These are phyloP conservation scores for Charina bottae DNA, from an alignment of 2,113 vertebrate genomes.

Conservation along the genomic window DNA sequence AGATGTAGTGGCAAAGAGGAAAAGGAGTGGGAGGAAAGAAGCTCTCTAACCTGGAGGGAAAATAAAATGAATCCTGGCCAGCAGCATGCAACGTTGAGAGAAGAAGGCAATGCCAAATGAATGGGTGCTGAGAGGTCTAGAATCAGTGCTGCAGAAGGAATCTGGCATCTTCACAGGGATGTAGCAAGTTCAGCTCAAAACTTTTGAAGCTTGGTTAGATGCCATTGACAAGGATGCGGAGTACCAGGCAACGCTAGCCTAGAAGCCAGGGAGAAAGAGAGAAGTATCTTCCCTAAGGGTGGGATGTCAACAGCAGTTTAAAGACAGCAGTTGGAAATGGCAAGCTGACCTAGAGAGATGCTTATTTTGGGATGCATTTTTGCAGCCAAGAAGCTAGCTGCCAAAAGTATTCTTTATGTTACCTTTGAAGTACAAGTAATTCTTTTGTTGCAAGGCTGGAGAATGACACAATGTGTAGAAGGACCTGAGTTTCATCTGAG, in stretches of 20 bases:
- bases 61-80: no score
- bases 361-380: background rate
- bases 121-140: no score
- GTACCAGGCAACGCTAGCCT: background rate
- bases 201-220: background rate
- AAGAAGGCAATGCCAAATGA: no score
- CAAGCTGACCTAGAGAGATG: background rate
- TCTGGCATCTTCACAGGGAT: background rate
- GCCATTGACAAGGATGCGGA: background rate
- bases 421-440: background rate
- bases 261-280: background rate
- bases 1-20: no score
- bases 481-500: background rate
- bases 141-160: background rate
- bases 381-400: background rate
- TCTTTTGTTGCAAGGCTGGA: background rate
- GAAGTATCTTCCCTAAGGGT: background rate
- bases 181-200: background rate
- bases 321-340: background rate
- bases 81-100: no score
- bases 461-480: background rate
- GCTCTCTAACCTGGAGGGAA: no score
- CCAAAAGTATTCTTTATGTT: background rate
- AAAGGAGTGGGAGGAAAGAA: no score
- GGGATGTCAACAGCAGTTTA: background rate